A percentile compares a stretch with the other conserved stretches of the same genome.
Evolutionary conservation across 2,888 invertebrate genomes (phyloP).

Genomic region (Hylaea fasciaria): DNA sequence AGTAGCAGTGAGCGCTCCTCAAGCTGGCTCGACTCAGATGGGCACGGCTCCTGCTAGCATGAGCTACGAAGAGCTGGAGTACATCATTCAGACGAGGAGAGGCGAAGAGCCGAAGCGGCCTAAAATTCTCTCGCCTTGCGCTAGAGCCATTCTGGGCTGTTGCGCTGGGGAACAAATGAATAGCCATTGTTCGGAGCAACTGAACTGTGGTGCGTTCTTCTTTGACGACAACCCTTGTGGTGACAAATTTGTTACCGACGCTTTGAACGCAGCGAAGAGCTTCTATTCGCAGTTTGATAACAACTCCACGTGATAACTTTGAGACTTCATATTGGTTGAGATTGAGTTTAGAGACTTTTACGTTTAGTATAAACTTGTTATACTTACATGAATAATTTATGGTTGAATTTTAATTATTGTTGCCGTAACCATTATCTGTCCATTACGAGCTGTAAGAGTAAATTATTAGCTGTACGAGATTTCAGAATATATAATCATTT

Average conservation of each 20-base stretch:
- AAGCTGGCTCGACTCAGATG: constrained; percentile 48
- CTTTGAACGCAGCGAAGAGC: constrained; percentile 76
- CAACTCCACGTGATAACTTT: constrained; percentile 31
- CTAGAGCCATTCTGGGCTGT: constrained; percentile 91
- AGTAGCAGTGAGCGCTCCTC: constrained; percentile 54
- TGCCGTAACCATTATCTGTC: too few species aligned
- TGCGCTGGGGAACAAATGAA: constrained; percentile 83
- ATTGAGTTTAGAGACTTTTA: constrained; percentile 12
- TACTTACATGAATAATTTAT: neutral
- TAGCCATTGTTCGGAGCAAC: constrained; percentile 88
- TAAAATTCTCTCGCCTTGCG: constrained; percentile 84
- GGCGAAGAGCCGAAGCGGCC: constrained; percentile 52
- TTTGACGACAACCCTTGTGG: constrained; percentile 91
- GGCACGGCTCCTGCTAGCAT: constrained; percentile 66
- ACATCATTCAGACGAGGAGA: constrained; percentile 57
- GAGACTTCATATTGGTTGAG: neutral
- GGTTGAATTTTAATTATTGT: too few species aligned
- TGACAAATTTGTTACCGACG: constrained; percentile 83
- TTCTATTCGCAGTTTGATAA: constrained; percentile 69
- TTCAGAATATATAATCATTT: too few species aligned
- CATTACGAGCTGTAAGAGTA: neutral
- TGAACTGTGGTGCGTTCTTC: constrained; percentile 89
- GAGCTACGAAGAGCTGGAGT: constrained; percentile 66
- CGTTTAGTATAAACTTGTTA: constrained; percentile 8
- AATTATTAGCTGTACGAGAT: too few species aligned